Conservation (phyloP, 1,140 invertebrate genomes). For the Steinernema khuongi region DNA sequence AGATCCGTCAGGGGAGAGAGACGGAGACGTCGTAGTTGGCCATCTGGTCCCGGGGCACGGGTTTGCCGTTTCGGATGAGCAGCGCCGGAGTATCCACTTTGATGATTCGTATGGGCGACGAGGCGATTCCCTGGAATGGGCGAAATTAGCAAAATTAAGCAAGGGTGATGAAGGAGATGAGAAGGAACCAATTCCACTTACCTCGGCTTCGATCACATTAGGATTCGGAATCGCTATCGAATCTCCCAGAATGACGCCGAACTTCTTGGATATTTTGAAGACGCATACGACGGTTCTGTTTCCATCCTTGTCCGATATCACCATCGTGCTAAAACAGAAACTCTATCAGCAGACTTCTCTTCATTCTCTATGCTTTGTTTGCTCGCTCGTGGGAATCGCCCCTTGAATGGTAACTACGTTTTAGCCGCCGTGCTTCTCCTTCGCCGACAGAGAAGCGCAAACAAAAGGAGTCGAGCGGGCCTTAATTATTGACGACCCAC, state of each 20-base stretch:
- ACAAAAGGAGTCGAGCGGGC: not conserved
- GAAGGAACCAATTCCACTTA: not conserved
- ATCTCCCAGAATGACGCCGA: not conserved
- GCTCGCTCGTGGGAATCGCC: not conserved
- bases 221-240: conserved; percentile 4
- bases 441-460: not conserved
- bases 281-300: not conserved
- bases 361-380: not conserved
- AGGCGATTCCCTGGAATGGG: not conserved
- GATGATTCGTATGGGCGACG: not conserved
- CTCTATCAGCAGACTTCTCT: not conserved
- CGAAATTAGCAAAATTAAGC: not conserved
- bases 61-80: not conserved
- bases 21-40: conserved; percentile 11
- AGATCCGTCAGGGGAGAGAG: not conserved
- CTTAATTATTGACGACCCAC: not conserved
- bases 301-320: not conserved
- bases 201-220: not conserved
- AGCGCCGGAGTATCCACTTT: not conserved
- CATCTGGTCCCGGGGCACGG: not conserved
- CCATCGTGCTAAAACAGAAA: not conserved
- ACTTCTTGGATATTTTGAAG: conserved; percentile 1
- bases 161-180: not conserved
- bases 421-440: not conserved
- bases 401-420: not conserved